These are phyloP conservation scores for Tinamus major DNA, from an alignment of 2,797 vertebrate species.

Conservation along the genomic window DNA sequence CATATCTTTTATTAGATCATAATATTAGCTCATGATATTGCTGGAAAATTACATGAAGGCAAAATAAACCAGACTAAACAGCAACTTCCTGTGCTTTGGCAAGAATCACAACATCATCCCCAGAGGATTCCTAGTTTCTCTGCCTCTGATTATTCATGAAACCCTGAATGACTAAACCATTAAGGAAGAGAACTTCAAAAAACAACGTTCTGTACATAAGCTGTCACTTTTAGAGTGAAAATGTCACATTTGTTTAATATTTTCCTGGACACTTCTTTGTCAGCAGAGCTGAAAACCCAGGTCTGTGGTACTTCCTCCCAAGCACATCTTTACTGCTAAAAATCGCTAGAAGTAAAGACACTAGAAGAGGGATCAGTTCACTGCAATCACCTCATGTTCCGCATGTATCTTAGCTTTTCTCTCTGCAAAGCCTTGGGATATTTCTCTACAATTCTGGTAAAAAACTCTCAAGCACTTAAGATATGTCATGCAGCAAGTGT, in stretches of 20 bases:
- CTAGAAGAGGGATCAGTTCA: not conserved
- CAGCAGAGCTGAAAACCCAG: fast-evolving
- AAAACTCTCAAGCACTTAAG: not conserved
- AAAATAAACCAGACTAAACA: not conserved
- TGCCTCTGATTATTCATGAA: not conserved
- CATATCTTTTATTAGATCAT: not conserved
- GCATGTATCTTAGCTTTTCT: not conserved
- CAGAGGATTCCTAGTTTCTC: not conserved
- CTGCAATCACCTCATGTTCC: not conserved
- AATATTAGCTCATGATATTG: not conserved
- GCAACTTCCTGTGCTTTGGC: not conserved
- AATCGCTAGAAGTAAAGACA: not conserved
- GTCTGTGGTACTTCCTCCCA: not conserved
- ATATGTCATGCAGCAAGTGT: not conserved
- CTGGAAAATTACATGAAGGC: not conserved
- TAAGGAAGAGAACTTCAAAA: not conserved
- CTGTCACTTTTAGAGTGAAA: not conserved
- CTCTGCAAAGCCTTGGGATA: not conserved
- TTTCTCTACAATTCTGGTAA: not conserved
- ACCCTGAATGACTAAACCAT: not conserved
- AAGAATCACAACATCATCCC: not conserved
- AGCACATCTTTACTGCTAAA: not conserved
- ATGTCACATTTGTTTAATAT: not conserved
- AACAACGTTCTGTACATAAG: not conserved
- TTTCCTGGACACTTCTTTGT: not conserved